Evolutionary conservation across 2,113 vertebrate genomes (phyloP), one percentile per base, ranked within the genome.

Genomic region (Mus pahari): DNA sequence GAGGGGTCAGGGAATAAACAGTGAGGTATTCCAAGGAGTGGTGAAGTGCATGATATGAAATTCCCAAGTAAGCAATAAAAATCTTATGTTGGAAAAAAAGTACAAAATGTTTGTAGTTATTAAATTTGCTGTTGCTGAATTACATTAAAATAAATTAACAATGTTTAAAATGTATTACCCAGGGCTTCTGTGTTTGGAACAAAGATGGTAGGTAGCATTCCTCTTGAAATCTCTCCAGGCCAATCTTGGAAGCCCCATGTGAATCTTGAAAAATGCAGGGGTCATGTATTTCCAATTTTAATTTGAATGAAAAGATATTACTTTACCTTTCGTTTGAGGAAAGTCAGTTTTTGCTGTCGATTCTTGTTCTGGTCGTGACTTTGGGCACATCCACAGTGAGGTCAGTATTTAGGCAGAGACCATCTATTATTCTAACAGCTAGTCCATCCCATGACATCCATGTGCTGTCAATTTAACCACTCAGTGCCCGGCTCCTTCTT

Each of bases 201-300:
- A 91, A n/a, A 14, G 24, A n/a, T 74, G 7, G 64, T 53, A 77
- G 60, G 22, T 5, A 10, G 7, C 8, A 1, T 31, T 53, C 8
- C 16, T 70, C 55, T 50, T 66, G 31, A 64, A 70, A n/a, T 0
- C 2, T 87, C 42, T n/a, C 45, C 0, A 9, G 66, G 22, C 10
- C 17, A 36, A 17, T 60, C 39, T 82, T 17, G 73, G 82, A 89
- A 92, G 70, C 8, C 17, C 7, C 68, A 9, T 39, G 5, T 36
- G 31, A 70, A 60, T 95, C 64, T 92, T 93, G 94, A 88, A 96
- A 93, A 77, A 36, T 68, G 66, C 36, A 70, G 50, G 20, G 28
- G 28, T 84, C 74, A 74, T 92, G 81, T 73, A 78, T 82, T 82
- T 96, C n/a, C 36, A 62, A 50, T 91, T 88, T 92, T 19, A 16